phyloP scores from a whole-genome alignment of 2,888 invertebrate genomes.

The Phlogophora meticulosa region DNA sequence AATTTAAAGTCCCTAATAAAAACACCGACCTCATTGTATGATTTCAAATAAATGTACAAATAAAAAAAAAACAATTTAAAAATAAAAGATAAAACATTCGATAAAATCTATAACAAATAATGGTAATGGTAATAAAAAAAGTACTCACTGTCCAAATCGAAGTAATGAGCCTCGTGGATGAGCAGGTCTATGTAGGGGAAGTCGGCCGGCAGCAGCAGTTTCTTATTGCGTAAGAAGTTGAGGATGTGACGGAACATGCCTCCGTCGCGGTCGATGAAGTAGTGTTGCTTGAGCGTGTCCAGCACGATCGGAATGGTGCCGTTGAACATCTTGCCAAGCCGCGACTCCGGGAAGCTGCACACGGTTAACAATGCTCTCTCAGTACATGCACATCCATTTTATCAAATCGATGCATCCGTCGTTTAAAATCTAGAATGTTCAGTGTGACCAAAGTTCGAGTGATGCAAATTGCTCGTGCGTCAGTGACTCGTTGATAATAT shows the following conservation, averaged over 20 bases:
- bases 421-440: constrained; percentile 52
- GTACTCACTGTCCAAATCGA: constrained; percentile 96
- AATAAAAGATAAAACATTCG: background rate
- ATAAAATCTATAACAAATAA: no score
- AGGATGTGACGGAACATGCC: constrained; percentile 99
- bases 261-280: constrained; percentile 99
- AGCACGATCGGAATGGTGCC: constrained; percentile 98
- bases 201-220: constrained; percentile 96
- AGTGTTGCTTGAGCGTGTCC: constrained; percentile 99
- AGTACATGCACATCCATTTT: constrained; percentile 50
- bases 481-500: constrained; percentile 41
- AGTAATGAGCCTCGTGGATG: constrained; percentile 97
- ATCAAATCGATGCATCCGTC: constrained; percentile 63
- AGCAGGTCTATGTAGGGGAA: constrained; percentile 97
- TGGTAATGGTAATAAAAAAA: background rate
- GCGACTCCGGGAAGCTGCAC: constrained; percentile 97
- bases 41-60: background rate
- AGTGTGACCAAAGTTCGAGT: constrained; percentile 55
- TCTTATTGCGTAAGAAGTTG: constrained; percentile 98
- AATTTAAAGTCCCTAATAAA: background rate
- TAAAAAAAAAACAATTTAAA: background rate
- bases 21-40: background rate
- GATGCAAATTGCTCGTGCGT: constrained; percentile 63
- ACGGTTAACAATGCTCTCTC: constrained; percentile 21
- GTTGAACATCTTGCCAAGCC: constrained; percentile 97